These are phyloP conservation scores for Cichlasoma orientale DNA, from an alignment of 2,797 vertebrate species.

Conservation along the genomic window DNA sequence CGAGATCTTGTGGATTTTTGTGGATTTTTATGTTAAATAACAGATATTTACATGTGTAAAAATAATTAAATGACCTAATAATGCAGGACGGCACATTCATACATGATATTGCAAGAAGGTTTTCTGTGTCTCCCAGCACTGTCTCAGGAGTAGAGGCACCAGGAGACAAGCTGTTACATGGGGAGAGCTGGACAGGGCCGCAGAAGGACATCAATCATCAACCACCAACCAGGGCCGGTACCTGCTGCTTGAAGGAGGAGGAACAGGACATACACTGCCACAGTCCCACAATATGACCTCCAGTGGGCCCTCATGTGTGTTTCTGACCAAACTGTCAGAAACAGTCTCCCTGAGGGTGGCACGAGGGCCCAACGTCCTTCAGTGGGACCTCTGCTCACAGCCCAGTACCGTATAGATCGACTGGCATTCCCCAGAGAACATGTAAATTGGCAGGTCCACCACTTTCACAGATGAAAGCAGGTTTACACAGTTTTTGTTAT, in stretches of 20 bases:
- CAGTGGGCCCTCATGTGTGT: background rate
- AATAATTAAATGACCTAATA: background rate
- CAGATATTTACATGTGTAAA: accelerated
- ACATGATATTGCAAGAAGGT: background rate
- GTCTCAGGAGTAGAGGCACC: background rate
- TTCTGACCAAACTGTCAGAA: background rate
- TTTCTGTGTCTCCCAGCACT: background rate
- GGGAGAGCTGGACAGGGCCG: accelerated
- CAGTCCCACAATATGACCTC: background rate
- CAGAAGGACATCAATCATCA: background rate
- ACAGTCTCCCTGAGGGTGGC: background rate
- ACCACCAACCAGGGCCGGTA: background rate
- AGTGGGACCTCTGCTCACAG: background rate
- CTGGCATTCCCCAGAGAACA: too few relatives aligned
- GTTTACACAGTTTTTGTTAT: too few relatives aligned
- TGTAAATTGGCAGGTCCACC: too few relatives aligned
- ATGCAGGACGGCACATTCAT: background rate
- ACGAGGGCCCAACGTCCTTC: background rate
- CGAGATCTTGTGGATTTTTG: background rate
- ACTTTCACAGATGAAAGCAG: too few relatives aligned
- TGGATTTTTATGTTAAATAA: background rate
- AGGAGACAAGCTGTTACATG: background rate
- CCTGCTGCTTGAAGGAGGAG: background rate
- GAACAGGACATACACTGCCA: background rate
- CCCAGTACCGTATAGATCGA: too few relatives aligned